Evolutionary conservation across 2,113 vertebrate species (phyloP), one percentile per base, ranked within the genome.

Genomic region (Taurulus bubalis): DNA sequence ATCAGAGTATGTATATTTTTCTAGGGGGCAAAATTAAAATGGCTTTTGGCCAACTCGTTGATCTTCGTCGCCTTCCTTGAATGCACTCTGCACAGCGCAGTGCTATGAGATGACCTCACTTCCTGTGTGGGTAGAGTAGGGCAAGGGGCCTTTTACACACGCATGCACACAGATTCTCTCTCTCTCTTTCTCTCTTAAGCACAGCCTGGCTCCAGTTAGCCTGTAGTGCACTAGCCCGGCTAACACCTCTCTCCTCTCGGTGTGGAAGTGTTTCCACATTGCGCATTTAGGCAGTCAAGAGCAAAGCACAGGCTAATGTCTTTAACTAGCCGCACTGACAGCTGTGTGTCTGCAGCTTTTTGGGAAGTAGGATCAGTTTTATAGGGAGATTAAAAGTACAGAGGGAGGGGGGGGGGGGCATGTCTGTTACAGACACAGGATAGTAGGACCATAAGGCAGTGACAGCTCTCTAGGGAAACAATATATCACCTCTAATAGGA

Each of bases 71-170:
- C 90, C 78, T 85, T 88, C 42, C 22, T 83, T 83, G 71, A 93
- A 81, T 81, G 80, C 76, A 83, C 77, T 92, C 89, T 80, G 84
- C 77, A 85, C 84, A 45, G 80, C 28, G 79, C 84, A 72, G 90
- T 84, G 83, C 87, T 82, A 83, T 59, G 83, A 87, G 77, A 86
- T 94, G 89, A 92, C 93, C 90, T 93, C 90, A 93, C 91, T 93
- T 94, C 94, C 94, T 94, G 92, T 92, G 92, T 94, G 92, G 93
- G 90, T 89, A 91, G 90, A 90, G 79, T 71, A 91, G 92, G 89
- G 86, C 91, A 91, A 82, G 79, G 85, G 90, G 80, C 79, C 86
- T 91, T 83, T 80, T 71, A 71, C 74, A 63, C 74, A 58, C 62
- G 74, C 83, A 86, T 63, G 64, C 80, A 89, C 74, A 88, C 72